Evolutionary conservation across 2,113 vertebrate species (phyloP).

Genomic region (Chrysemys picta): DNA sequence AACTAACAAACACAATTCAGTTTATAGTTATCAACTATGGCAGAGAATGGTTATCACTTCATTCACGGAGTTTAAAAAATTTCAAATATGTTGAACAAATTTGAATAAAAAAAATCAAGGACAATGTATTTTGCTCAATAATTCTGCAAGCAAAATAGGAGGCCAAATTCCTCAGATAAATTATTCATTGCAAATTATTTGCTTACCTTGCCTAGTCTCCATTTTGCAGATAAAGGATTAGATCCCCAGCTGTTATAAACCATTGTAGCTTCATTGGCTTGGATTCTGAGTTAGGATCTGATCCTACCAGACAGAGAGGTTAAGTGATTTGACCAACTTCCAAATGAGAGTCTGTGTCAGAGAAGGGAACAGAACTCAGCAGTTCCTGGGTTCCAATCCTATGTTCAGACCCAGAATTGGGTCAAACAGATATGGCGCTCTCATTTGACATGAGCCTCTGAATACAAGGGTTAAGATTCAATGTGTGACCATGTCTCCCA

Average conservation of each 20-base stretch:
- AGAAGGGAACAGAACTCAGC: neutral
- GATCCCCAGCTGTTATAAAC: neutral
- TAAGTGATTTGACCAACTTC: neutral
- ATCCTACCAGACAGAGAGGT: fast-evolving
- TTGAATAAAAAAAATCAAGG: neutral
- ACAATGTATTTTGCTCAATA: neutral
- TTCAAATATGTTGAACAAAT: neutral
- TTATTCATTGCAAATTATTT: slow-evolving; percentile 3
- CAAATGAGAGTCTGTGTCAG: neutral
- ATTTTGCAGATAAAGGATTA: neutral
- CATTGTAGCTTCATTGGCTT: neutral
- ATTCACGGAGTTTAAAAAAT: neutral
- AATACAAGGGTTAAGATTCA: neutral
- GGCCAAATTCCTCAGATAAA: neutral
- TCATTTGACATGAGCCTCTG: neutral
- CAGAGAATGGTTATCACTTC: neutral
- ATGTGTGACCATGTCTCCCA: too few species aligned
- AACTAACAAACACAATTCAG: neutral
- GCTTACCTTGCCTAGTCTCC: neutral
- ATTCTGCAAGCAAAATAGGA: neutral
- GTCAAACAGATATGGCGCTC: neutral
- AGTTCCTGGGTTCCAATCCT: neutral
- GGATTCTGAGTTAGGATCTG: neutral
- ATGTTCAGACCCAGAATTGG: neutral
- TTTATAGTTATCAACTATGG: neutral